Base-by-base conservation (phyloP, 2,797 vertebrate genomes). In the Spinibarbus caldwelli region DNA sequence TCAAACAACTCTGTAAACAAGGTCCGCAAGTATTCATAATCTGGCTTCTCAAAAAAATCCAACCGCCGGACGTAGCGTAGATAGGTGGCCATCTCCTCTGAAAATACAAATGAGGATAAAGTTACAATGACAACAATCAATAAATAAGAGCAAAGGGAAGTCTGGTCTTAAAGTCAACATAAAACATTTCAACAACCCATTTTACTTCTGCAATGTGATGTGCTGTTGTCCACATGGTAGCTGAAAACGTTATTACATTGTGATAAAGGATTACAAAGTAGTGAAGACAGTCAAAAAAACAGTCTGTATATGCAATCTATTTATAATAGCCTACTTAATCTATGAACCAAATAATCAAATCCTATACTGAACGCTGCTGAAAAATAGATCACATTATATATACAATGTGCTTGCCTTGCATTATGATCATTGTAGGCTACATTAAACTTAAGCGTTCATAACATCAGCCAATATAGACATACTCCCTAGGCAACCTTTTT, bases 51-150 rank as follows among this genome's bases (percentile, higher is more conserved):
- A 80, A 99, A 99, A 96, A 99, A 99, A 93, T 99, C 98, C 90
- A 99, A 91, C 79, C 98, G 95, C 85, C 98, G 95, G 75, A 99
- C 98, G 0, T 99, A 99, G 79, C 98, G 96, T 82, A 99, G 95
- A 92, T 99, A 99, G 0, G 98, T 98, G 86, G 98, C 97, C 98
- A 99, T 98, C 95, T 99, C 98, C 94, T 99, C 98, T 99, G 96
- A 72, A 90, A 86, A 6, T 73, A 79, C 64, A 85, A 47, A 57
- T 5, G 14, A 49, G 8, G 6, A n/a, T n/a, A 59, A 57, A 76
- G 0, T 36, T 67, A 11, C 14, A 66, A 72, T 49, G 9, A n/a
- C n/a, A 57, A n/a, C 6, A 47, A 47, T 47, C 14, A 15, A 5
- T 47, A 47, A 47, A 47, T 17, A 5, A 47, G 45, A 47, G 15